phyloP scores from a whole-genome alignment of 2,797 vertebrate species.

The Eospalax fontanierii region DNA sequence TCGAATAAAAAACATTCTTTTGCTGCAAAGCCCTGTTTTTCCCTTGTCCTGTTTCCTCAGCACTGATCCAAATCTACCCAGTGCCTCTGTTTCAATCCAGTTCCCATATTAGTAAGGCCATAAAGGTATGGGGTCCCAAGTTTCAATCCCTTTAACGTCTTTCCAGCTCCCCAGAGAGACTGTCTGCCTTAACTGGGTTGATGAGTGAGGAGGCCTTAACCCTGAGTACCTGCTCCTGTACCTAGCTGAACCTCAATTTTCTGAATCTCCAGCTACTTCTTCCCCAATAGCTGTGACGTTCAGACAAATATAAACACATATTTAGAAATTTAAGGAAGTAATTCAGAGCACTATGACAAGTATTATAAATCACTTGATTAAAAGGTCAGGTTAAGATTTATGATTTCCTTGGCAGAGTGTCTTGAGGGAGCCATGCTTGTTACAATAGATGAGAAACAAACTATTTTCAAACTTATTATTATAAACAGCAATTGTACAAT shows the following conservation, averaged over 20 bases:
- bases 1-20: background rate
- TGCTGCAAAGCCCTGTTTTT: background rate
- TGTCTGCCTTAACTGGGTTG: background rate
- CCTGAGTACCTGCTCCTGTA: background rate
- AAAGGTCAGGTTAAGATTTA: slow-evolving; percentile 57
- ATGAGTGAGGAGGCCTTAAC: background rate
- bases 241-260: background rate
- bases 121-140: background rate
- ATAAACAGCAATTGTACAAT: slow-evolving; percentile 35
- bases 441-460: slow-evolving; percentile 19
- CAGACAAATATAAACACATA: slow-evolving; percentile 39
- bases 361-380: slow-evolving; percentile 46
- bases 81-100: background rate
- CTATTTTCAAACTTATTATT: slow-evolving; percentile 6
- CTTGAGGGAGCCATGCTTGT: background rate
- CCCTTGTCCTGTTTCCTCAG: background rate
- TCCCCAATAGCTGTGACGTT: background rate
- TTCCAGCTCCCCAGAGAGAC: background rate
- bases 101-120: background rate
- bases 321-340: slow-evolving; percentile 61
- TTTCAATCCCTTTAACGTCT: background rate
- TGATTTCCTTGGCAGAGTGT: slow-evolving; percentile 20
- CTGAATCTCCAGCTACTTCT: background rate
- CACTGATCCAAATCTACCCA: background rate
- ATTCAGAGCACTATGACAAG: slow-evolving; percentile 29